These are phyloP conservation scores for Psittacula echo DNA, from an alignment of 2,797 vertebrate genomes.

Conservation along the genomic window DNA sequence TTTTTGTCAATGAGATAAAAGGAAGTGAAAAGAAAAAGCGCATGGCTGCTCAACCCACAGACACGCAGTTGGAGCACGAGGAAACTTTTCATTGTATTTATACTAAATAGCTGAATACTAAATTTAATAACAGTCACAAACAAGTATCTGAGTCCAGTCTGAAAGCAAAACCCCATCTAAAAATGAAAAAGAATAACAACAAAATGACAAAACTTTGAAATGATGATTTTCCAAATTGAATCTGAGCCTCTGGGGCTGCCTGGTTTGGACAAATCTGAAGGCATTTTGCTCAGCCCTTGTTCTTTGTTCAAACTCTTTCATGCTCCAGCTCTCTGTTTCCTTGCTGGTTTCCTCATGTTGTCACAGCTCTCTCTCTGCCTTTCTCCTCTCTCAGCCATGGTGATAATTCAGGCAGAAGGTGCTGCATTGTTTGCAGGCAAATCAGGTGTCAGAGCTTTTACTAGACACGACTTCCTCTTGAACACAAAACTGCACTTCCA, in stretches of 20 bases:
- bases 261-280: neutral
- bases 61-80: neutral
- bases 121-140: neutral
- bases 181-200: neutral
- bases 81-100: neutral
- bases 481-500: constrained; percentile 65
- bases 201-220: neutral
- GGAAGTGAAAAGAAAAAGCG: constrained; percentile 21
- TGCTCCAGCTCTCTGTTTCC: neutral
- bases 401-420: constrained; percentile 13
- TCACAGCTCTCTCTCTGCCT: neutral
- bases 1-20: constrained; percentile 33
- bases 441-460: constrained; percentile 49
- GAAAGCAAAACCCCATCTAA: neutral
- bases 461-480: neutral
- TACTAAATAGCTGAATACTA: neutral
- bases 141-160: neutral
- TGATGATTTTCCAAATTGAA: neutral
- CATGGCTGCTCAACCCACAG: neutral
- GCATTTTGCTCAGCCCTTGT: constrained; percentile 3
- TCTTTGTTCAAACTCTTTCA: constrained; percentile 34
- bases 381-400: neutral
- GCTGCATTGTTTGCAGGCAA: constrained; percentile 43
- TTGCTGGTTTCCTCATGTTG: neutral
- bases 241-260: neutral